Conservation (phyloP, 1,140 invertebrate genomes). For the Euwallacea similis region DNA sequence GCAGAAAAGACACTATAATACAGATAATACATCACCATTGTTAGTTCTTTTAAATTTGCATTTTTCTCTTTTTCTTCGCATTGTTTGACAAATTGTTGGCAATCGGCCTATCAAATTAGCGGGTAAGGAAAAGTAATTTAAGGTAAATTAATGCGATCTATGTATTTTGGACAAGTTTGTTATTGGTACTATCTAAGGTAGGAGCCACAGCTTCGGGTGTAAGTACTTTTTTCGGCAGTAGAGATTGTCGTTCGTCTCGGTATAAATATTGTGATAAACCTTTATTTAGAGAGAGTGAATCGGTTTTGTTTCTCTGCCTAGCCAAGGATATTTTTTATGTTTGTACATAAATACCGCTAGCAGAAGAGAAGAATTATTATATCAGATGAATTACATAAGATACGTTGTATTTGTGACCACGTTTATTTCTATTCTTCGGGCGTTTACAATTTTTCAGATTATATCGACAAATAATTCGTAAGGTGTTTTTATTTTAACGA, state of each 20-base stretch:
- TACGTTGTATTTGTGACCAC: not conserved
- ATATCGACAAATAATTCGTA: slow-evolving; percentile 31
- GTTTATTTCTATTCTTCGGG: slow-evolving; percentile 20
- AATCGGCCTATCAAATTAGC: not conserved
- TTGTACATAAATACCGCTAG: slow-evolving; percentile 26
- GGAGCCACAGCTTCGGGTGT: slow-evolving; percentile 10
- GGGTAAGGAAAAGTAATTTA: not conserved
- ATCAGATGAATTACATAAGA: not conserved
- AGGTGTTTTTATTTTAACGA: slow-evolving; percentile 33
- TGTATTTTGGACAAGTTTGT: too few species aligned
- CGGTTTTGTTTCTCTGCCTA: slow-evolving; percentile 21
- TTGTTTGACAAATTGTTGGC: too few species aligned
- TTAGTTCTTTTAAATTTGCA: too few species aligned
- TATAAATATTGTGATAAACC: slow-evolving; percentile 37
- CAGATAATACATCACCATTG: too few species aligned
- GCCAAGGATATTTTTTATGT: slow-evolving; percentile 27
- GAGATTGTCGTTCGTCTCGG: slow-evolving; percentile 22
- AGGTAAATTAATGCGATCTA: not conserved
- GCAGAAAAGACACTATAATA: too few species aligned
- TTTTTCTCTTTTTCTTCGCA: too few species aligned
- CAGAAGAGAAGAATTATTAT: slow-evolving; percentile 6
- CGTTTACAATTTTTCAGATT: slow-evolving; percentile 27
- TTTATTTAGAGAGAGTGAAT: slow-evolving; percentile 33
- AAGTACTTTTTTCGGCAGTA: slow-evolving; percentile 13
- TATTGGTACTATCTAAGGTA: too few species aligned